Evolutionary conservation across 1,140 invertebrate genomes (phyloP), one percentile per base, ranked within the genome.

Genomic region (Ladona fulva): DNA sequence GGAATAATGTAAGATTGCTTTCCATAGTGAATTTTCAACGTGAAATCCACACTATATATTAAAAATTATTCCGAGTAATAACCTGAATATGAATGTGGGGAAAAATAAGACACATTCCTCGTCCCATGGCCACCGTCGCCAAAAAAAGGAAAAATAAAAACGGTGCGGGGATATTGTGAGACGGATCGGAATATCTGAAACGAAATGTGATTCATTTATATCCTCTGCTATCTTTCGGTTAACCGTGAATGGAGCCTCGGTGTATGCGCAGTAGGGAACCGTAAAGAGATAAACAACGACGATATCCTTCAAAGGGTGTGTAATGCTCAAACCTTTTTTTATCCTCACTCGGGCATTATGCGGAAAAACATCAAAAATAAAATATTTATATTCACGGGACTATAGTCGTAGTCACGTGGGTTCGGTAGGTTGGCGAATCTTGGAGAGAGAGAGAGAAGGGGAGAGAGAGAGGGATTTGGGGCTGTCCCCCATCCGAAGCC

Each of bases 131-230:
- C n/a, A 8, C 29, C 29, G 29, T 37, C 1, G 29, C 29, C 29
- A 37, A 37, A 37, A 37, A 37, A 37, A 37, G n/a, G n/a, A n/a
- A 37, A 5, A 37, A 37, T 37, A 37, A 37, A 37, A 37, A 37
- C 29, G 29, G 29, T 37, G 8, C 29, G 52, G n/a, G 52, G 3
- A 66, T 66, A 22, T 16, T 66, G 52, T 66, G 52, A 66, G 52
- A 66, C 52, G 52, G 52, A 66, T 66, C 52, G 52, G 52, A 66
- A 66, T 66, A 66, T 66, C 52, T 66, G 52, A 12, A 37, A 22
- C 52, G 52, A 66, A 66, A 66, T 66, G 52, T 66, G 52, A 66
- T 66, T 66, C 52, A 66, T 66, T 66, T 12, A 66, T 66, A 66
- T 66, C 52, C 52, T 16, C 52, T 12, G 16, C 52, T 66, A 66